Evolutionary conservation across 2,113 vertebrate genomes (phyloP).

Genomic region (Herpailurus yagouaroundi): DNA sequence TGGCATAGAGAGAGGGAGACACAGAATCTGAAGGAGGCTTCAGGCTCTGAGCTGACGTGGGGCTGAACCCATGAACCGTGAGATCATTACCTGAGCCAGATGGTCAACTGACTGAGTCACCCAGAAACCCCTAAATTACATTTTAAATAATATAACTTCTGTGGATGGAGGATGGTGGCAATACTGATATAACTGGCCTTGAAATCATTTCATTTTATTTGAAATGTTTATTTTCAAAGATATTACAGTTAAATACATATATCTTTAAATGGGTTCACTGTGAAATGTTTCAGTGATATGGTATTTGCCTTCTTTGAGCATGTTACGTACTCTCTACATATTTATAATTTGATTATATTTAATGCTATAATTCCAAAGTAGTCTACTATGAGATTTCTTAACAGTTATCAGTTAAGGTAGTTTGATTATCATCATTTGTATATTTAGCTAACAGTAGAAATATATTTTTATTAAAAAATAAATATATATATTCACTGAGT

Average conservation of each 20-base stretch:
- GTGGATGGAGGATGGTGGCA: neutral
- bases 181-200: neutral
- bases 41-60: too few species aligned
- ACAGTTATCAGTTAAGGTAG: neutral
- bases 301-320: neutral
- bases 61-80: too few species aligned
- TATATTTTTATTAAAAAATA: neutral
- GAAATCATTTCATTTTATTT: neutral
- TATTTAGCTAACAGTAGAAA: neutral
- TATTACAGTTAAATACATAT: neutral
- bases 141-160: neutral
- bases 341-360: neutral
- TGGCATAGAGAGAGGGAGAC: too few species aligned
- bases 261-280: neutral
- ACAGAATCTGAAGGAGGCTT: too few species aligned
- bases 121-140: neutral
- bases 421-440: neutral
- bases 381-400: neutral
- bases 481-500: neutral
- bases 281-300: neutral
- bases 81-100: too few species aligned
- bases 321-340: neutral
- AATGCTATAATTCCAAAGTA: neutral
- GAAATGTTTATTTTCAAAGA: neutral
- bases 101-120: too few species aligned